phyloP scores from a whole-genome alignment of 2,797 vertebrate genomes.

The Pelodytes ibericus region DNA sequence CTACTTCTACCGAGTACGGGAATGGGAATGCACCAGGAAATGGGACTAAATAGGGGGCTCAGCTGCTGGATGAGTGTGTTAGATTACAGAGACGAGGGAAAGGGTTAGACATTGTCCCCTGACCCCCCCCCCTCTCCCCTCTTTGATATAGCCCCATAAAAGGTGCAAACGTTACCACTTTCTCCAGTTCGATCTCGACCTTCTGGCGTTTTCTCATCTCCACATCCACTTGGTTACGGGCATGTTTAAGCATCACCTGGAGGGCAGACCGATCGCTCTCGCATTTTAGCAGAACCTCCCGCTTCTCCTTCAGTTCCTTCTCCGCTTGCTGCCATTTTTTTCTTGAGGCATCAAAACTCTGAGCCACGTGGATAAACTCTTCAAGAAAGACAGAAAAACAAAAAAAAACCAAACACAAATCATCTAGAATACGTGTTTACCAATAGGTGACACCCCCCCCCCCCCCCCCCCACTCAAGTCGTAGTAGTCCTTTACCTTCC shows the following conservation, averaged over 20 bases:
- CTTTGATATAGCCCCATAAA: no score
- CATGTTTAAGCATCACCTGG: conserved; percentile 78
- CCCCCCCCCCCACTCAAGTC: no score
- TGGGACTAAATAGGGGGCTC: no score
- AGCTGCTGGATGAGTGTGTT: no score
- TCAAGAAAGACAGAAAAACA: not conserved
- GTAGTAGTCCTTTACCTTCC: conserved; percentile 21
- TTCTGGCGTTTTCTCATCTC: conserved; percentile 84
- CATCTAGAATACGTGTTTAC: not conserved
- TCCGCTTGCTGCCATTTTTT: conserved; percentile 66
- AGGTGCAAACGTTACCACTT: conserved; percentile 72
- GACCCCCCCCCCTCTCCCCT: no score
- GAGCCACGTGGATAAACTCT: conserved; percentile 70
- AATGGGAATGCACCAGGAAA: no score
- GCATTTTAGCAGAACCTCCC: conserved; percentile 73
- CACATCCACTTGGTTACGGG: conserved; percentile 83
- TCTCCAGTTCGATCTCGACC: conserved; percentile 74
- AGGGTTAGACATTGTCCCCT: no score
- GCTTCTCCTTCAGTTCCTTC: conserved; percentile 71
- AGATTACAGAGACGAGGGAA: no score
- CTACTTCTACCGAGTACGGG: no score
- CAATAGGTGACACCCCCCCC: no score
- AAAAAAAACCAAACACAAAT: not conserved
- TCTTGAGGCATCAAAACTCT: conserved; percentile 70
- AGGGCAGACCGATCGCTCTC: conserved; percentile 73